Evolutionary conservation across 2,797 vertebrate species (phyloP), one percentile per base, ranked within the genome.

Genomic region (Gambusia yucatana): DNA sequence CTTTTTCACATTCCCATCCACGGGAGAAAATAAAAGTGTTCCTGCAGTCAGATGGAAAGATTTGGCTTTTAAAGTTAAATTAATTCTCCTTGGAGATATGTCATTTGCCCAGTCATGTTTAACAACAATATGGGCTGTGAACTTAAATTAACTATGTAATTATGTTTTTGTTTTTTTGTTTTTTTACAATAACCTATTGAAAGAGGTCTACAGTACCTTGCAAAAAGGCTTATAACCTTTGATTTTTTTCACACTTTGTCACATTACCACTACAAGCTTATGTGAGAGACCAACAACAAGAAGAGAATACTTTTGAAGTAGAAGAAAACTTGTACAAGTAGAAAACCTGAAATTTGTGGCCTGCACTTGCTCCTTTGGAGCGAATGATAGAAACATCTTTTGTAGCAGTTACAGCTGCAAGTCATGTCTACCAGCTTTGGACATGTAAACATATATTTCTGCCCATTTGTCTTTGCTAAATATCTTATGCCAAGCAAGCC

Each of bases 41-140:
- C 39, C 81, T 77, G 6, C 67, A 8, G 14, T 47, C 61, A 80
- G 82, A 83, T 25, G 79, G 77, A 82, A 5, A 77, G 7, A 5
- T 80, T 47, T 69, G 63, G 43, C 72, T 72, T 78, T 80, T 50
- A 61, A 79, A 79, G 48, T 61, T 22, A 76, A 41, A 78, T 39
- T 1, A 7, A 46, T 71, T 46, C 13, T 71, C 20, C 36, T 25
- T 13, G 6, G 33, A 79, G 39, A 6, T 91, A 65, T 85, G 78
- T 63, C 16, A 80, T 57, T 87, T 73, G 81, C 92, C 92, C 88
- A 50, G 59, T 75, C 83, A 75, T 77, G 25, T 75, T 73, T 65
- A 82, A 77, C 78, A 61, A 78, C 22, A 39, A 48, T 77, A 83
- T 87, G 89, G 88, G 91, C 88, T 84, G 91, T 63, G 91, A 92